Evolutionary conservation across 2,888 invertebrate species (phyloP).

Genomic region (Phyto melanocephala): DNA sequence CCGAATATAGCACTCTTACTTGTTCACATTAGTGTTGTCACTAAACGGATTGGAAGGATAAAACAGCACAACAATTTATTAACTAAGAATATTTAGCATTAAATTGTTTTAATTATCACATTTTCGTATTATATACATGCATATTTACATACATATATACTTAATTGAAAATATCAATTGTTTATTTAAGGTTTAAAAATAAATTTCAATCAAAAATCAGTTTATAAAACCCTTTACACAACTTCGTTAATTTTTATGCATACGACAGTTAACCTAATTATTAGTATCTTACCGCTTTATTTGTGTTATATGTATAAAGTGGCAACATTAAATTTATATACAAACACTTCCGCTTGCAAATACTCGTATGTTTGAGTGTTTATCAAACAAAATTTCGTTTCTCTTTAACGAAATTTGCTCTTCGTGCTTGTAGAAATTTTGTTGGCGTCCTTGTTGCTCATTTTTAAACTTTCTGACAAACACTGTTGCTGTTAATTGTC

Average conservation of each 20-base stretch:
- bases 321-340: neutral
- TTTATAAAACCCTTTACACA: no score
- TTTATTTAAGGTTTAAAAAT: no score
- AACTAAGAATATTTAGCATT: neutral
- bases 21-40: neutral
- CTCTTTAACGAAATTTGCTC: constrained; percentile 25
- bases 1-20: no score
- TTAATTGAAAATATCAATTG: no score
- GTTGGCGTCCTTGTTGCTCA: constrained; percentile 42
- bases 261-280: no score
- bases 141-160: no score
- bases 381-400: constrained; percentile 16
- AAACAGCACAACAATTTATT: neutral
- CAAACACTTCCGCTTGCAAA: neutral
- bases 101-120: no score
- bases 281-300: no score
- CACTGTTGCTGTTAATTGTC: constrained; percentile 47
- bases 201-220: no score
- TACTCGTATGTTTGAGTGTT: neutral
- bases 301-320: no score
- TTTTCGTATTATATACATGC: no score
- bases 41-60: neutral
- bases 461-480: constrained; percentile 13
- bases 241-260: no score
- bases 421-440: constrained; percentile 18